Conservation (phyloP, 1,140 invertebrate species). For the Apis florea region DNA sequence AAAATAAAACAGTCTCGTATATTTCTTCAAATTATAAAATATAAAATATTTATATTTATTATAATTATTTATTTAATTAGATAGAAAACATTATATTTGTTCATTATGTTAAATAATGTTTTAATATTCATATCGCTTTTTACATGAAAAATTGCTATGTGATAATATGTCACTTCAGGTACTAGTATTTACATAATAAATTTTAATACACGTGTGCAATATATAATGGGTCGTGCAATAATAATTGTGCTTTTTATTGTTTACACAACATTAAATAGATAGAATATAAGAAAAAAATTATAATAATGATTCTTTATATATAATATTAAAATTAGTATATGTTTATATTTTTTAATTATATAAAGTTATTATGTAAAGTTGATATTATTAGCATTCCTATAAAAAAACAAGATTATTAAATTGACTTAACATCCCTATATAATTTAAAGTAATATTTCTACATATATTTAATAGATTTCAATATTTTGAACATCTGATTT, state of each 20-base stretch:
- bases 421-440: slow-evolving; percentile 1
- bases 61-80: not conserved
- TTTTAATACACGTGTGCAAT: not conserved
- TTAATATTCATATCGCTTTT: not conserved
- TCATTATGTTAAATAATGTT: slow-evolving; percentile 11
- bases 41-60: slow-evolving; percentile 12
- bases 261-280: not conserved
- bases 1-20: not conserved
- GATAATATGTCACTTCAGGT: not conserved
- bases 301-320: slow-evolving; percentile 8
- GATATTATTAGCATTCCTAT: slow-evolving; percentile 30
- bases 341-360: slow-evolving; percentile 47
- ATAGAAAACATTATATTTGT: slow-evolving; percentile 1
- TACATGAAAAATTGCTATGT: not conserved
- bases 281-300: slow-evolving; percentile 2
- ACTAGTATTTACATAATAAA: slow-evolving; percentile 5
- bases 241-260: slow-evolving; percentile 4
- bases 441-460: slow-evolving; percentile 29
- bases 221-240: slow-evolving; percentile 6
- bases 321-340: slow-evolving; percentile 21
- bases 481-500: slow-evolving; percentile 27
- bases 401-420: slow-evolving; percentile 32
- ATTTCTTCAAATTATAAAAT: slow-evolving; percentile 13
- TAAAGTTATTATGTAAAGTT: slow-evolving; percentile 33
- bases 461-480: slow-evolving; percentile 28